Percentiles rank a stretch among this genome's conserved stretches.
These are phyloP conservation scores for Clamator glandarius DNA, from an alignment of 2,797 vertebrate species.

Conservation along the genomic window DNA sequence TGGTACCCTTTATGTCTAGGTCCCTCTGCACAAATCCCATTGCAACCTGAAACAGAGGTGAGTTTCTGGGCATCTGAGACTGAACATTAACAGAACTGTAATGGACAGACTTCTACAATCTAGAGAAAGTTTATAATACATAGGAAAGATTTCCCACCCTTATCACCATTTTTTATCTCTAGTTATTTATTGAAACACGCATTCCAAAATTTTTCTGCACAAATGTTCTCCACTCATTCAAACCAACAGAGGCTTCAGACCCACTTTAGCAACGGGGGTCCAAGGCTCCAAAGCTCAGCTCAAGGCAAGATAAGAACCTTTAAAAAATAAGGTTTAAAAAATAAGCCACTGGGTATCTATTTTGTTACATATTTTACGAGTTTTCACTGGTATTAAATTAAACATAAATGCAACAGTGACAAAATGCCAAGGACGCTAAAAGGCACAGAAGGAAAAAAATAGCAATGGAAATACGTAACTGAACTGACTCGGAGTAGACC, in stretches of 20 bases:
- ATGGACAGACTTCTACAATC: neutral
- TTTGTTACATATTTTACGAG: constrained; percentile 29
- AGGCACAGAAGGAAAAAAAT: neutral
- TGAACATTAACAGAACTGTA: neutral
- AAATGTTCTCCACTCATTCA: constrained; percentile 6
- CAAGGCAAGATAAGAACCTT: constrained; percentile 25
- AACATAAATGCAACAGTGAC: constrained; percentile 21
- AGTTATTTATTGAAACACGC: neutral
- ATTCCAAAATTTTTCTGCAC: neutral
- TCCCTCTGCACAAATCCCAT: neutral
- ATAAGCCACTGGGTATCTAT: constrained; percentile 5
- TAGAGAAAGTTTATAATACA: neutral
- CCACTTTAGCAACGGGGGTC: neutral
- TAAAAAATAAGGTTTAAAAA: constrained; percentile 3
- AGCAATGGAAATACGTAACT: neutral
- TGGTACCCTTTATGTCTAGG: neutral
- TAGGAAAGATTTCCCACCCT: neutral
- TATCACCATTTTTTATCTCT: neutral
- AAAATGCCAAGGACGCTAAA: constrained; percentile 24
- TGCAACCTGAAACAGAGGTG: neutral
- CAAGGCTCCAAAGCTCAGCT: constrained; percentile 27
- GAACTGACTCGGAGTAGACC: neutral
- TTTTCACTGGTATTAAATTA: constrained; percentile 21
- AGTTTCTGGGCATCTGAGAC: neutral
- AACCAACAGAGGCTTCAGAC: neutral